These are phyloP conservation scores for Tanytarsus gracilentus DNA, from an alignment of 2,888 invertebrate genomes.

Conservation along the genomic window DNA sequence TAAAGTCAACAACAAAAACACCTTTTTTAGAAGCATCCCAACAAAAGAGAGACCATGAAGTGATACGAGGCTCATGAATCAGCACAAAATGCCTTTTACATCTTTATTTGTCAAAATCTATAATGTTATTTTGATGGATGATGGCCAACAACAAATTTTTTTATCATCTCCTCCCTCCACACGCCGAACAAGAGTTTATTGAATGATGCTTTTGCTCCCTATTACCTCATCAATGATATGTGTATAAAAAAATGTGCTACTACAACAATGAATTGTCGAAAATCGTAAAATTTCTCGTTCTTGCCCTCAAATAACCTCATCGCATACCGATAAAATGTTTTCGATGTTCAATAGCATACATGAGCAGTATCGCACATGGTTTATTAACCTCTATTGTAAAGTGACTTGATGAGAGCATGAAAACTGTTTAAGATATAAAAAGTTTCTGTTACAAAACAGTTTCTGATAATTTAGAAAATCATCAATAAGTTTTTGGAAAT, in stretches of 20 bases:
- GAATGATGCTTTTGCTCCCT: too few species aligned
- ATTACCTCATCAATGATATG: background rate
- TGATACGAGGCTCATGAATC: slow-evolving; percentile 2
- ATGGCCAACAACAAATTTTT: too few species aligned
- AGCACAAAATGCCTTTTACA: slow-evolving; percentile 1
- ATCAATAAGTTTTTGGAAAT: too few species aligned
- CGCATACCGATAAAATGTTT: background rate
- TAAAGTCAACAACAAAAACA: slow-evolving; percentile 16
- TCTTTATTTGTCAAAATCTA: slow-evolving; percentile 15
- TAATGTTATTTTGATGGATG: slow-evolving; percentile 20
- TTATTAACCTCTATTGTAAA: background rate
- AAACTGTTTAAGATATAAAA: too few species aligned
- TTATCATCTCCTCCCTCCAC: too few species aligned
- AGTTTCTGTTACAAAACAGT: too few species aligned
- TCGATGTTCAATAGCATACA: background rate
- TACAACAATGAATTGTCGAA: background rate
- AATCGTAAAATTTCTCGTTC: background rate
- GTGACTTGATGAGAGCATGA: background rate
- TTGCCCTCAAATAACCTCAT: slow-evolving; percentile 11
- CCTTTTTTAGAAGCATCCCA: background rate
- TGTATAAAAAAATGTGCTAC: background rate
- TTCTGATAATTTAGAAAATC: too few species aligned
- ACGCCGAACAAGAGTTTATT: background rate
- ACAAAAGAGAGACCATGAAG: background rate
- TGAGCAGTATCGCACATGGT: background rate